Evolutionary conservation across 2,797 vertebrate species (phyloP).

Genomic region (Allenopithecus nigroviridis): DNA sequence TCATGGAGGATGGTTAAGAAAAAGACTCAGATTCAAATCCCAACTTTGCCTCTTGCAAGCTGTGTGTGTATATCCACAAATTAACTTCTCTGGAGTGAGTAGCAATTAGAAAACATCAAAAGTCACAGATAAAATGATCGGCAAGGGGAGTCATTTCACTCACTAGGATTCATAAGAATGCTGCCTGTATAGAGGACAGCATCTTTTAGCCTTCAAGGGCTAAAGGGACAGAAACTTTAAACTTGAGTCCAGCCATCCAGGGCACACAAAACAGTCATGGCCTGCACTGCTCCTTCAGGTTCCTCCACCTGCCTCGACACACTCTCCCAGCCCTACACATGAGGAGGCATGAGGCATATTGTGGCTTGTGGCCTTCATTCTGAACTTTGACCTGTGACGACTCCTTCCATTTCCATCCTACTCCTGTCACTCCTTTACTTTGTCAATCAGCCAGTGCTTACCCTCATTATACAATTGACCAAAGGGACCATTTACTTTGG

Average conservation of each 20-base stretch:
- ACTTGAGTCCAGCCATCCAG: background rate
- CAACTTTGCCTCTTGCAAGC: background rate
- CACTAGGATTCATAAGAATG: background rate
- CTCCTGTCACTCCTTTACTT: background rate
- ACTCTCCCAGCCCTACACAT: background rate
- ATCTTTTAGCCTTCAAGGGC: background rate
- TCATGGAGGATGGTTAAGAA: background rate
- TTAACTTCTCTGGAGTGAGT: background rate
- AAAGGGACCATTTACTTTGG: background rate
- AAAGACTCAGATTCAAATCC: background rate
- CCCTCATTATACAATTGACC: background rate
- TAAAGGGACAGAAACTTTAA: slow-evolving; percentile 12
- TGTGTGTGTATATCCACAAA: background rate
- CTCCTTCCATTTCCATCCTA: background rate
- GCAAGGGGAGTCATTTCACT: background rate
- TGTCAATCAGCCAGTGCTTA: background rate
- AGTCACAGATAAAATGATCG: background rate
- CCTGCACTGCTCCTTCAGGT: background rate
- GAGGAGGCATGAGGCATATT: background rate
- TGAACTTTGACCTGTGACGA: background rate
- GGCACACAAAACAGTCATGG: background rate
- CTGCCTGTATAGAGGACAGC: background rate
- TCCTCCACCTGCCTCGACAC: background rate
- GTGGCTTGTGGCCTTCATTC: background rate
- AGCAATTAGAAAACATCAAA: background rate